These are phyloP conservation scores for Enteromius afrohamiltoni DNA, from an alignment of 2,797 vertebrate genomes.

Conservation along the genomic window DNA sequence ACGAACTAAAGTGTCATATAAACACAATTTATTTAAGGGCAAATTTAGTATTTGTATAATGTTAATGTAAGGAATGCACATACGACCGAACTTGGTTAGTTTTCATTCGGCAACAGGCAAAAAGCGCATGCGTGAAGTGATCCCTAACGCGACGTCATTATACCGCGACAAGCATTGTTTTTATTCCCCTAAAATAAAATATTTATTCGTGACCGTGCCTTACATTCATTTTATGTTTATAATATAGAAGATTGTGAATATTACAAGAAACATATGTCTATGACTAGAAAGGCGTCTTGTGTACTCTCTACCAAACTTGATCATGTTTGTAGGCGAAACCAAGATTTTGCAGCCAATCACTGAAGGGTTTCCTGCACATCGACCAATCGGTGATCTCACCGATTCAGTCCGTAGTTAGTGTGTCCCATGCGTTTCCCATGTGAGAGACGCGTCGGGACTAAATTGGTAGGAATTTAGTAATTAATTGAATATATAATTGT, in stretches of 20 bases:
- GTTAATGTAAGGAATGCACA: background rate
- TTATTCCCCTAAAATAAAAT: background rate
- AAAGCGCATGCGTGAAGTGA: background rate
- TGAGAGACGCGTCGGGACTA: slow-evolving; percentile 39
- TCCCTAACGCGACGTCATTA: background rate
- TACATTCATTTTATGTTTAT: background rate
- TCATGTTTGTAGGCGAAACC: background rate
- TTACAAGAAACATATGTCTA: no score
- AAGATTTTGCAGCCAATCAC: slow-evolving; percentile 23
- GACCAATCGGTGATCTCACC: slow-evolving; percentile 25
- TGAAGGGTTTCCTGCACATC: accelerated
- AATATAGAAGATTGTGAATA: background rate
- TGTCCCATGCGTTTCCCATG: slow-evolving; percentile 52
- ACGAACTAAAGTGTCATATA: background rate
- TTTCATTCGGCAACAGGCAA: background rate
- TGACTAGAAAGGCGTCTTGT: background rate
- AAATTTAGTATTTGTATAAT: background rate
- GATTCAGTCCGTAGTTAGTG: accelerated
- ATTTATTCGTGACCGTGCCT: background rate
- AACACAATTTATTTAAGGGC: background rate
- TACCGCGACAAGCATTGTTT: background rate
- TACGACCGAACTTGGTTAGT: slow-evolving; percentile 7
- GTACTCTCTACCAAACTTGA: slow-evolving; percentile 24
- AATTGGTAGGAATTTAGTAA: background rate
- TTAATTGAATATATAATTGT: background rate